Percentiles rank a stretch among this genome's conserved stretches.
Conservation (phyloP, 2,797 vertebrate genomes). For the Capromys pilorides region DNA sequence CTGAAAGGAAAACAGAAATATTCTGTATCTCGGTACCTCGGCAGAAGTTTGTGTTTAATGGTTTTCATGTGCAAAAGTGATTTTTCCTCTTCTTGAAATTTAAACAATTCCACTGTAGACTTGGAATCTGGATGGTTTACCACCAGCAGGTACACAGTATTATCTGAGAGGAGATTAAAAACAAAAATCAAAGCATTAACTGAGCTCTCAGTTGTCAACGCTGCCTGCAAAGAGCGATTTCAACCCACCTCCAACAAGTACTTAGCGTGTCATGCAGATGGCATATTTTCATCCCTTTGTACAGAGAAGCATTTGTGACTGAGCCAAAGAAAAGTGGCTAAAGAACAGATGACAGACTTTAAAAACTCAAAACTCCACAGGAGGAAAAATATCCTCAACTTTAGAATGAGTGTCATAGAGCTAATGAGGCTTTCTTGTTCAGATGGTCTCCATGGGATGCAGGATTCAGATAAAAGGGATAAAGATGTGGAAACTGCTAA, state of each 20-base stretch:
- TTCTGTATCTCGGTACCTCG: slow-evolving; percentile 85
- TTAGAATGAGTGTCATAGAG: slow-evolving; percentile 19
- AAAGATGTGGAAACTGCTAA: background rate
- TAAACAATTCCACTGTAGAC: slow-evolving; percentile 93
- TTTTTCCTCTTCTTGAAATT: slow-evolving; percentile 89
- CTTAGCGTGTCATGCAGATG: slow-evolving; percentile 70
- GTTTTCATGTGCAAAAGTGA: slow-evolving; percentile 93
- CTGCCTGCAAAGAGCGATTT: slow-evolving; percentile 70
- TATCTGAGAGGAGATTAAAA: slow-evolving; percentile 86
- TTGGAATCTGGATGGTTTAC: slow-evolving; percentile 92
- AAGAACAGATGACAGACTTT: slow-evolving; percentile 51
- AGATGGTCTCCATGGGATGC: background rate
- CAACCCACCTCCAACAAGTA: slow-evolving; percentile 67
- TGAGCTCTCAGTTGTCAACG: slow-evolving; percentile 58
- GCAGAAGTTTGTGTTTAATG: slow-evolving; percentile 91
- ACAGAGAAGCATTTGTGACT: slow-evolving; percentile 56
- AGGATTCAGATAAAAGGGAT: background rate
- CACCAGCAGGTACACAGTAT: slow-evolving; percentile 91
- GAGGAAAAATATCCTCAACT: background rate
- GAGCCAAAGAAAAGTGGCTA: slow-evolving; percentile 65
- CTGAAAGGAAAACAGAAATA: background rate
- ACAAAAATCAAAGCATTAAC: slow-evolving; percentile 65
- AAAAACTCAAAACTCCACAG: slow-evolving; percentile 47
- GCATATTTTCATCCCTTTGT: slow-evolving; percentile 73
- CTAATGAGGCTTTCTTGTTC: slow-evolving; percentile 21